A percentile compares a stretch with the other conserved stretches of the same genome.
These are phyloP conservation scores for Notamacropus eugenii DNA, from an alignment of 2,797 vertebrate species.

Conservation along the genomic window DNA sequence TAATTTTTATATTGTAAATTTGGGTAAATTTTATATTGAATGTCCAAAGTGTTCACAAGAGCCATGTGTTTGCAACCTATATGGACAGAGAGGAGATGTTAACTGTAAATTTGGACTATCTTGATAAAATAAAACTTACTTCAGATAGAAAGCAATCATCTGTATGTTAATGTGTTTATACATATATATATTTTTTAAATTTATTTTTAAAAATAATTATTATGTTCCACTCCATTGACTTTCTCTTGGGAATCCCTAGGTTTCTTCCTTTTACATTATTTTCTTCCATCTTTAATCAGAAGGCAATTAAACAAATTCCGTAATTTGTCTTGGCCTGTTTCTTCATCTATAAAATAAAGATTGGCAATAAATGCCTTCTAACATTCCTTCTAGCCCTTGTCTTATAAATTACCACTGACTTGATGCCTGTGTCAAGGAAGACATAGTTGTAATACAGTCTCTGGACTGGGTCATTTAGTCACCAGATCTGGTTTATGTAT, in stretches of 20 bases:
- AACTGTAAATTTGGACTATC: not conserved
- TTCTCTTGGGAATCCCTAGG: not conserved
- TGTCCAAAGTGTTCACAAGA: not conserved
- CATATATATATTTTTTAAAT: not conserved
- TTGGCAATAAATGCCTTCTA: not conserved
- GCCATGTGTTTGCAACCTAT: not conserved
- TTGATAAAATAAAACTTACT: not conserved
- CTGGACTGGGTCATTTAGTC: not conserved
- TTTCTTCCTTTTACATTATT: conserved; percentile 4
- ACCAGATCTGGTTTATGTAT: not conserved
- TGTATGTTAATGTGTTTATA: not conserved
- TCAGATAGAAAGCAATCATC: not conserved
- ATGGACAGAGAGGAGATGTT: not conserved
- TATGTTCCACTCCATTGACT: conserved; percentile 10
- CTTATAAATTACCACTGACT: not conserved
- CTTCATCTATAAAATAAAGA: not conserved
- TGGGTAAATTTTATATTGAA: not conserved
- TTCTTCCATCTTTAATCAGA: conserved; percentile 28
- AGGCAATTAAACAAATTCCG: not conserved
- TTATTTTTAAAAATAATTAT: not conserved
- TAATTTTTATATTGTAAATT: not conserved
- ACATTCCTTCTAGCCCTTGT: not conserved
- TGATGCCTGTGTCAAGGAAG: not conserved
- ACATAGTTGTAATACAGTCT: not conserved
- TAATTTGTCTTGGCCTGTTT: not conserved